Evolutionary conservation across 2,888 invertebrate species (phyloP).

Genomic region (Sinohyriopsis cumingii): DNA sequence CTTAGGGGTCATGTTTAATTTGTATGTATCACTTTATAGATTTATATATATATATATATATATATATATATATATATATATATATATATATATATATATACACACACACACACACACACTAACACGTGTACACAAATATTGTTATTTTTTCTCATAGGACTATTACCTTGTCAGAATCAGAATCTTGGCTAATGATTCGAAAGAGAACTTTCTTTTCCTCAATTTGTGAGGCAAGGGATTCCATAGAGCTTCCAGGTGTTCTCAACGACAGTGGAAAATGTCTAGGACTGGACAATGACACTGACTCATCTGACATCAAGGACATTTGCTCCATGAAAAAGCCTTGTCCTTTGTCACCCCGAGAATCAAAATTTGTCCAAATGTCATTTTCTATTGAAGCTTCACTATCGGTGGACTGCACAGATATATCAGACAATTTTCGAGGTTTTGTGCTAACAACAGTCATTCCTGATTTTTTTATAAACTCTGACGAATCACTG

Average conservation of each 20-base stretch:
- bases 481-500: conserved; percentile 22
- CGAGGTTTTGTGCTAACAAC: neutral
- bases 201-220: conserved; percentile 30
- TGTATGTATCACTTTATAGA: no score
- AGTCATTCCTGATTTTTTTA: neutral
- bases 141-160: neutral
- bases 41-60: no score
- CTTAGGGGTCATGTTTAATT: no score
- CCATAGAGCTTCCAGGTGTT: conserved; percentile 23
- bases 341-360: no score
- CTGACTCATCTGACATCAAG: no score
- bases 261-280: no score
- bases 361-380: no score
- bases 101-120: neutral
- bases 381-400: conserved; percentile 11
- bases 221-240: conserved; percentile 28
- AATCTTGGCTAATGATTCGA: conserved; percentile 18
- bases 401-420: conserved; percentile 27
- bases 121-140: neutral
- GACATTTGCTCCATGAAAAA: no score
- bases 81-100: no score
- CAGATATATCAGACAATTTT: conserved; percentile 6
- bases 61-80: no score
- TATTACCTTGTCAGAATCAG: conserved; percentile 35
- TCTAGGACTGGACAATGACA: no score